Conservation (phyloP, 1,140 invertebrate genomes). For the Drosophila sechellia region DNA sequence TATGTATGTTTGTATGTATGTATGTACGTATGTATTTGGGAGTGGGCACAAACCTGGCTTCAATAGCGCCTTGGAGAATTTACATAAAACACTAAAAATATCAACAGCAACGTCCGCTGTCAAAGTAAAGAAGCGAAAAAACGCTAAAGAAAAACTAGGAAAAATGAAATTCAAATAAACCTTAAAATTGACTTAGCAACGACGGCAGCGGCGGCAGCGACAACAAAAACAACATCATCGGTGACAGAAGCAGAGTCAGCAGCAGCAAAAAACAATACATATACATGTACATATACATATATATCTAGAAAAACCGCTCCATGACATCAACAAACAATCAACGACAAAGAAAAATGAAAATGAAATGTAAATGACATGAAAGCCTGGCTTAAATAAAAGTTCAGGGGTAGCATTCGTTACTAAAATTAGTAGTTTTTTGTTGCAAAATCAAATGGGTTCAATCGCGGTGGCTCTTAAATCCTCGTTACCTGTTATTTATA, state of each 20-base stretch:
- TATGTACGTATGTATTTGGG: background rate
- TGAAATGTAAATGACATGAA: conserved; percentile 34
- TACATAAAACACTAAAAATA: conserved; percentile 76
- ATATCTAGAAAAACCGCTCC: conserved; percentile 45
- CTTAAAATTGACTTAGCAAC: conserved; percentile 76
- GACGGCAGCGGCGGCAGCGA: conserved; percentile 43
- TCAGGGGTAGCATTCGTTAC: conserved; percentile 17
- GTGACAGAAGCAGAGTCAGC: conserved; percentile 23
- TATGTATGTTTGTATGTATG: background rate
- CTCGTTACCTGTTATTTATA: conserved; percentile 10
- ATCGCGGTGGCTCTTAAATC: conserved; percentile 6
- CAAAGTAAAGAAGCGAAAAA: conserved; percentile 34
- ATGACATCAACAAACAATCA: conserved; percentile 61
- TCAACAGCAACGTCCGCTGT: conserved; percentile 35
- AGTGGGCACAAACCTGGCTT: conserved; percentile 1
- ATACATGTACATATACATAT: background rate
- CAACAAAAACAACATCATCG: conserved; percentile 27
- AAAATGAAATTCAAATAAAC: conserved; percentile 78
- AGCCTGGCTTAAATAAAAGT: conserved; percentile 9
- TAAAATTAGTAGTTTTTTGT: conserved; percentile 2
- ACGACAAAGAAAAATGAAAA: conserved; percentile 42
- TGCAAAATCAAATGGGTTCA: conserved; percentile 13
- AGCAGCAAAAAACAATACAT: conserved; percentile 35
- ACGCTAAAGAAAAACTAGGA: conserved; percentile 52
- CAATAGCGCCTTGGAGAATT: conserved; percentile 44